Conservation (phyloP, 2,113 vertebrate genomes). For the Antigone vipio region DNA sequence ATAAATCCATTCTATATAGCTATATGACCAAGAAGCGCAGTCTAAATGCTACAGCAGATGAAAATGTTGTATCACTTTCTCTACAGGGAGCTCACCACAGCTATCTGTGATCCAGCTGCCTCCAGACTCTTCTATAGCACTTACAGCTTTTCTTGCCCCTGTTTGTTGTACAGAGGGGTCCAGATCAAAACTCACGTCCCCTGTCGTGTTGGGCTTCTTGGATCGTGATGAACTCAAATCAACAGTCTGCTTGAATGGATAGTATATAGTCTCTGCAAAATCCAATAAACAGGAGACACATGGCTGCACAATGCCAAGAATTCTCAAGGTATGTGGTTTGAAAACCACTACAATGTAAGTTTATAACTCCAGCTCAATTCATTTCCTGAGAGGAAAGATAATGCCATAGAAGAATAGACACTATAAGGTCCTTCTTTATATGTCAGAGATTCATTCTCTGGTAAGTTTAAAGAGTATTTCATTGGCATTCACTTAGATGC, state of each 20-base stretch:
- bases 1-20: not conserved
- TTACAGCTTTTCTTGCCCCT: not conserved
- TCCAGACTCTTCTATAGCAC: not conserved
- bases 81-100: not conserved
- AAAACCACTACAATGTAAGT: not conserved
- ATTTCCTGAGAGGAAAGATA: slow-evolving; percentile 28
- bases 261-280: not conserved
- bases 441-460: not conserved
- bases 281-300: not conserved
- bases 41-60: not conserved
- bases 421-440: not conserved
- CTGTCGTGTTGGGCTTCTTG: not conserved
- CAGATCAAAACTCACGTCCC: not conserved
- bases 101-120: not conserved
- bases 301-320: not conserved
- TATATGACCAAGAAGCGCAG: not conserved
- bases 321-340: not conserved
- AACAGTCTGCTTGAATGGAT: not conserved
- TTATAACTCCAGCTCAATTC: not conserved
- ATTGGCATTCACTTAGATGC: not conserved
- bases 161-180: not conserved
- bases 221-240: not conserved
- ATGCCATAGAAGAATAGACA: not conserved
- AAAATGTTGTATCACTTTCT: not conserved
- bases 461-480: not conserved